Conservation (phyloP, 2,113 vertebrate species). For the Athene noctua region DNA sequence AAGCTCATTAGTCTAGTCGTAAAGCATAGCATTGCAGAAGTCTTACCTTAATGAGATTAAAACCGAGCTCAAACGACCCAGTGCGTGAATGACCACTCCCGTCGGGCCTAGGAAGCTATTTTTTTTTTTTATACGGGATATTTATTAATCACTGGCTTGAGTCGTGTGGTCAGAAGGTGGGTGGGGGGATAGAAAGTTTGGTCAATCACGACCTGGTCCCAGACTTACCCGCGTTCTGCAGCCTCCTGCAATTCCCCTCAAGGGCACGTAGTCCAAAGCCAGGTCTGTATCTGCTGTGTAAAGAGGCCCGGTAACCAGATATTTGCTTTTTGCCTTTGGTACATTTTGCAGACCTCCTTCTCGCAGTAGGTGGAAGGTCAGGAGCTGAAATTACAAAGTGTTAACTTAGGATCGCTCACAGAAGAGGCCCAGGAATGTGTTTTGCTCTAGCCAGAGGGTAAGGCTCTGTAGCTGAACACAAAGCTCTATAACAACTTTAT, state of each 20-base stretch:
- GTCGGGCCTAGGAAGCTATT: fast-evolving
- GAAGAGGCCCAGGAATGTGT: neutral
- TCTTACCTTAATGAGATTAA: neutral
- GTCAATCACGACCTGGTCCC: neutral
- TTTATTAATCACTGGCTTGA: neutral
- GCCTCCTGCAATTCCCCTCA: neutral
- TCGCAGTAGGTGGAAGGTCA: neutral
- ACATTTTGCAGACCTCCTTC: fast-evolving
- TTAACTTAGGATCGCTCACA: neutral
- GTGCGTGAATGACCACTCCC: neutral
- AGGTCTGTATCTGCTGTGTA: neutral
- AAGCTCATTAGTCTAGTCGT: neutral
- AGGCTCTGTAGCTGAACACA: neutral
- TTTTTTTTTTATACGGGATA: too few species aligned
- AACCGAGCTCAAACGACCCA: neutral
- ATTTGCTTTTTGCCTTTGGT: neutral
- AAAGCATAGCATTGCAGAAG: neutral
- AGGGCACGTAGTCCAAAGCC: neutral
- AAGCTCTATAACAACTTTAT: neutral
- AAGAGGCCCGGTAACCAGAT: neutral
- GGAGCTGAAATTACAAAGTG: neutral
- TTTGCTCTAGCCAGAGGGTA: neutral
- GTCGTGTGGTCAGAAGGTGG: neutral
- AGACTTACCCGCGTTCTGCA: neutral
- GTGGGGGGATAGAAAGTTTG: neutral